Conservation (phyloP, 2,113 vertebrate genomes). For the Microcebus griseorufus region DNA sequence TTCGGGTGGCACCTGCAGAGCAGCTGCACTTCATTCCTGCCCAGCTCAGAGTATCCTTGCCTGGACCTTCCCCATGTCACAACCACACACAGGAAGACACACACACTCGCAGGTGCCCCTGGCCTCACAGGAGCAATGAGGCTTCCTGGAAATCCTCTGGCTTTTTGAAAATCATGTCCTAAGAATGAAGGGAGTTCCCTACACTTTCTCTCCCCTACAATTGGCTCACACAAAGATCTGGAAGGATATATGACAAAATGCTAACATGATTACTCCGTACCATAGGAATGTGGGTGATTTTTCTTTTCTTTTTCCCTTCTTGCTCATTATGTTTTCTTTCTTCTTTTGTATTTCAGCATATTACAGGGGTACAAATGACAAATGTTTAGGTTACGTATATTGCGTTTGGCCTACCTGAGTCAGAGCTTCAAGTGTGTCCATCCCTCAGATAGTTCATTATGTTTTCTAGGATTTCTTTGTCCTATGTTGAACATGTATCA, state of each 20-base stretch:
- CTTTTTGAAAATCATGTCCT: constrained; percentile 17
- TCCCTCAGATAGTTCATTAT: neutral
- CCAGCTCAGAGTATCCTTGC: neutral
- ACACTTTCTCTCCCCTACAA: neutral
- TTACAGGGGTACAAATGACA: too few relatives aligned
- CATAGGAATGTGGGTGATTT: neutral
- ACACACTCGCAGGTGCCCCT: neutral
- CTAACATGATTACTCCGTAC: neutral
- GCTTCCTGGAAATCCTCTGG: constrained; percentile 38
- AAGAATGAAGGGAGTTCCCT: neutral
- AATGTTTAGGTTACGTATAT: too few relatives aligned
- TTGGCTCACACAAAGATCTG: neutral
- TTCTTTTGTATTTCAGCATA: too few relatives aligned
- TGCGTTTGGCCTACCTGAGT: too few relatives aligned
- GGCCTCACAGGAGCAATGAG: neutral
- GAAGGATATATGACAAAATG: neutral
- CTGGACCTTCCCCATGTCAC: neutral
- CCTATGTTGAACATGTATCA: neutral
- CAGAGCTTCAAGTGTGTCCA: too few relatives aligned
- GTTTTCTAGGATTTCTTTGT: constrained; percentile 28
- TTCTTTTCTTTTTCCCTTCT: neutral
- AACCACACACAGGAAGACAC: neutral
- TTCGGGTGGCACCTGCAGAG: neutral
- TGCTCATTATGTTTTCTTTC: neutral
- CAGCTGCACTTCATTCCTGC: neutral